A percentile compares a stretch with the other conserved stretches of the same genome.
These are phyloP conservation scores for Phyllostomus discolor DNA, from an alignment of 2,113 vertebrate genomes.

Conservation along the genomic window DNA sequence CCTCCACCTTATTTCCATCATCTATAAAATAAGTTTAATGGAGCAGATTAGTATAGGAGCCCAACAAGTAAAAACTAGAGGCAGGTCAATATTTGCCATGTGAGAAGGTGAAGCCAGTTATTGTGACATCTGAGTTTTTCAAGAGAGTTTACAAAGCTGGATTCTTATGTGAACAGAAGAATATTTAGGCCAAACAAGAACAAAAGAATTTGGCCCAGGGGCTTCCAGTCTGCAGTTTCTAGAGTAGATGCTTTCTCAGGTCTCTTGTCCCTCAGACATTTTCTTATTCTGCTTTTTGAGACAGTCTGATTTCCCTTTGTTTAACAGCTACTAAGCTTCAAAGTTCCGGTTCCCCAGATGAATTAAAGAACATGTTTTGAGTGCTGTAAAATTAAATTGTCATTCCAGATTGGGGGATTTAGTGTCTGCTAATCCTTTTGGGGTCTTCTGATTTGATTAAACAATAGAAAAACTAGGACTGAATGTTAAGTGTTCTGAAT, in stretches of 20 bases:
- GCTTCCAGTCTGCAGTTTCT: not conserved
- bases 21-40: not conserved
- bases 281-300: not conserved
- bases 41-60: not conserved
- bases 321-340: not conserved
- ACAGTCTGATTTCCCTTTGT: conserved; percentile 1
- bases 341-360: not conserved
- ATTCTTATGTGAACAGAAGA: not conserved
- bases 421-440: conserved; percentile 18
- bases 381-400: conserved; percentile 23
- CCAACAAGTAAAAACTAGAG: not conserved
- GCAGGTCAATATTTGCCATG: not conserved
- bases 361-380: conserved; percentile 28
- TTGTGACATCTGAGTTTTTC: not conserved
- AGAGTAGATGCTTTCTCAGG: not conserved
- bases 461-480: conserved; percentile 28
- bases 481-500: conserved; percentile 1
- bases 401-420: conserved; percentile 24
- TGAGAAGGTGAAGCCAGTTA: not conserved
- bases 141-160: not conserved
- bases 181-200: not conserved
- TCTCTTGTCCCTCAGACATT: not conserved
- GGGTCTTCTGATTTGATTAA: conserved; percentile 35
- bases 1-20: not conserved
- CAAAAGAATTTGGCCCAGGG: not conserved